Evolutionary conservation across 2,888 invertebrate genomes (phyloP), one percentile per base, ranked within the genome.

Genomic region (Pyrgus malvae): DNA sequence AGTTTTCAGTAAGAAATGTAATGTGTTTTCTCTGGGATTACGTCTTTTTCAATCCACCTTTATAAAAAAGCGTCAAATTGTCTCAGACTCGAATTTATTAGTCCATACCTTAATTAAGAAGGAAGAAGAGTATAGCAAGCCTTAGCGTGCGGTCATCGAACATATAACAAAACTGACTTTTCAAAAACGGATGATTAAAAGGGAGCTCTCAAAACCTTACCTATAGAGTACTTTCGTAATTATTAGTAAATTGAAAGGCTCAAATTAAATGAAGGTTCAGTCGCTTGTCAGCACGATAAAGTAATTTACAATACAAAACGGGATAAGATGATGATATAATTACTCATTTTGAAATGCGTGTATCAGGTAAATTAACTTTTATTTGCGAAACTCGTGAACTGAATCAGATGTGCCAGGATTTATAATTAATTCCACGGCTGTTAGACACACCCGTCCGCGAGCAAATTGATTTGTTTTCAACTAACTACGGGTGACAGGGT

Each of bases 371-470:
- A 41, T 19, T 23, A 50, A 33, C 41, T 12, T 41, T 40, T 40
- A 29, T 49, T 29, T 21, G 8, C 41, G 41, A 50, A 50, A 41
- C 41, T 50, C 41, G 40, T 50, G 41, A 33, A 33, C 31, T 25
- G 31, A 49, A 40, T 31, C 29, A 31, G 33, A 46, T 46, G 23
- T 40, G 41, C 33, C 4, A 11, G 8, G 17, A 21, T 35, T 33
- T 33, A 11, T 50, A 33, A 33, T 42, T 41, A 50, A 17, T 25
- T 42, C 11, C 4, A 33, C 44, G 11, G 33, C 8, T 19, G 21
- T 45, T 19, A 31, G 33, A 29, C 14, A 6, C 45, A 33, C 21
- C 21, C 19, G 12, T n/a, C n/a, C 14, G n/a, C n/a, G n/a, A n/a
- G 45, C 16, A 11, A 45, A 45, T 45, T 45, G 33, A 45, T 45